Percentiles rank a stretch among this genome's conserved stretches.
phyloP scores from a whole-genome alignment of 2,888 invertebrate genomes.

The Reticulitermes lucifugus region DNA sequence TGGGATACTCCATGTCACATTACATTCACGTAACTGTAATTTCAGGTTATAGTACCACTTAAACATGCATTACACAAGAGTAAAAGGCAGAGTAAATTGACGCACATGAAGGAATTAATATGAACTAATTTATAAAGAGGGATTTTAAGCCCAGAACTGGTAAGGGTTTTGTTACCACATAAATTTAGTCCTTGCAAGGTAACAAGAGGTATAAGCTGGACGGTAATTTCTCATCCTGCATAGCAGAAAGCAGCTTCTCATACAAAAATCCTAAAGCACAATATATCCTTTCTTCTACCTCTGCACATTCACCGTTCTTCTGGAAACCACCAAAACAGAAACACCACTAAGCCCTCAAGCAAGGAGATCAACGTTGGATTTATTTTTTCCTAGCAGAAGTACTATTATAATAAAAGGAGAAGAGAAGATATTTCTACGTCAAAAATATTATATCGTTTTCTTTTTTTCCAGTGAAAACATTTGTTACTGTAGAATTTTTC shows the following conservation, averaged over 20 bases:
- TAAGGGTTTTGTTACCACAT: not conserved
- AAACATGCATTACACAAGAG: not conserved
- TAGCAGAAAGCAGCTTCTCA: not conserved
- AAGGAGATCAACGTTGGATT: constrained; percentile 2
- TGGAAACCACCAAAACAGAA: constrained; percentile 7
- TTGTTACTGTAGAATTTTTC: not conserved
- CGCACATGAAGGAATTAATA: not conserved
- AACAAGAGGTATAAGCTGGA: not conserved
- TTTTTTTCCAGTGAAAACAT: not conserved
- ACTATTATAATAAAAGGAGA: not conserved
- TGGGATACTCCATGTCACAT: no score
- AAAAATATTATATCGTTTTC: not conserved
- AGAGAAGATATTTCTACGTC: constrained; percentile 9
- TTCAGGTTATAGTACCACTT: not conserved
- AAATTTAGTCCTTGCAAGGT: not conserved
- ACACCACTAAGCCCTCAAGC: not conserved
- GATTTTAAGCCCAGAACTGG: not conserved
- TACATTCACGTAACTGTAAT: not conserved
- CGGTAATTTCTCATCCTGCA: not conserved
- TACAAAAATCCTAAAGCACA: constrained; percentile 11
- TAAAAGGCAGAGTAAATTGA: not conserved
- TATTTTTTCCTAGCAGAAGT: not conserved
- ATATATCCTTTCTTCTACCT: not conserved
- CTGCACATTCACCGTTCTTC: not conserved
- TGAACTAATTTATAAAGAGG: constrained; percentile 2